A percentile compares a stretch with the other conserved stretches of the same genome.
phyloP scores from a whole-genome alignment of 2,797 vertebrate genomes.

The Rhinophrynus dorsalis region DNA sequence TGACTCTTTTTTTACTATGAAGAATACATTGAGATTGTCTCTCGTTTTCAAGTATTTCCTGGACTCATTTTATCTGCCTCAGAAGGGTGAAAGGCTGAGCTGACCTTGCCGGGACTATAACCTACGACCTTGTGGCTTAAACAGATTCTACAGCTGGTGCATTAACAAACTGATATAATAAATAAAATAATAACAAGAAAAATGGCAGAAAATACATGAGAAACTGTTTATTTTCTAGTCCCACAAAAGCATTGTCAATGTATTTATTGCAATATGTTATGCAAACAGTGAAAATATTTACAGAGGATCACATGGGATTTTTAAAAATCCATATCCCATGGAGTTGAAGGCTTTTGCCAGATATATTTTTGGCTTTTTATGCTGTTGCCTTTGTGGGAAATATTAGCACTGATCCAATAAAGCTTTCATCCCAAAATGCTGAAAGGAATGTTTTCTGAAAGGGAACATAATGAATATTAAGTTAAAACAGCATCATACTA shows the following conservation, averaged over 20 bases:
- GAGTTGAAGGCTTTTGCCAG: background rate
- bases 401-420: background rate
- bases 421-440: slow-evolving; percentile 1
- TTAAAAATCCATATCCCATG: slow-evolving; percentile 1
- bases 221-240: background rate
- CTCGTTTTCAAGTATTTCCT: no score
- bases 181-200: no score
- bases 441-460: background rate
- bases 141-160: no score
- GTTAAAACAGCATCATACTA: background rate
- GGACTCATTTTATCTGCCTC: no score
- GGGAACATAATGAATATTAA: background rate
- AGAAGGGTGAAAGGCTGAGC: no score
- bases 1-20: no score
- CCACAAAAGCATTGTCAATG: background rate
- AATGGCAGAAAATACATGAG: no score
- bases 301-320: background rate
- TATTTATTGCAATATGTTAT: background rate
- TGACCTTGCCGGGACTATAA: no score
- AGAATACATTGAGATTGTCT: no score
- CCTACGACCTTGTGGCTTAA: no score
- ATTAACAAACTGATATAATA: no score
- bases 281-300: background rate
- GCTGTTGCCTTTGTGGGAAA: background rate
- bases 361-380: slow-evolving; percentile 1